Base-by-base conservation (phyloP, 2,797 vertebrate genomes). In the Sebastes paucispinis region DNA sequence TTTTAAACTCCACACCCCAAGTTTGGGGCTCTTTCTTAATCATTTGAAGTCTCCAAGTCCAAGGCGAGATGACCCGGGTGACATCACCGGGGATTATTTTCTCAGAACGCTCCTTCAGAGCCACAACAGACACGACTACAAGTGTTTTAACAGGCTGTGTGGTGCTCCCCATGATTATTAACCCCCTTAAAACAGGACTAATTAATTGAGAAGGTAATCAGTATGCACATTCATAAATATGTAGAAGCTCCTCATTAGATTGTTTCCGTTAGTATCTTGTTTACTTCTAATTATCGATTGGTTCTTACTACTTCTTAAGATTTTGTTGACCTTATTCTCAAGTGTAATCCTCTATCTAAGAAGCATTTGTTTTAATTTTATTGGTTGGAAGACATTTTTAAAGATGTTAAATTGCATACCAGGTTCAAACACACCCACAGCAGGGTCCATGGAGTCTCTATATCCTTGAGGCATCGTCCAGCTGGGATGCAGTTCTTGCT, bases 401-500 rank as follows among this genome's bases (percentile, higher is more conserved):
- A 62, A 76, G 4, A 60, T 63, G 20, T 8, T 85, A 64, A 1
- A 8, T 14, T 29, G 16, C 71, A 84, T 92, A 96, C 97, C 96
- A 72, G 92, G 74, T 64, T 94, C 96, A 77, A 95, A 90, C 43
- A 47, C 43, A 90, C 50, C 87, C 78, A 89, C 83, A 86, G 92
- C 83, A 27, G 94, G 92, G 77, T 96, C 95, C 81, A 93, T 63
- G 64, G 94, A 85, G 70, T 96, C 95, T 87, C 96, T 93, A 34
- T 95, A 95, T 66, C 92, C 95, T 0, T 95, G 90, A 12, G 93
- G 89, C 25, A 93, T 69, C 25, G 84, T 81, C 96, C 95, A 97
- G 88, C 94, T 71, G 55, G 94, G 79, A 65, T 90, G 89, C 27
- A 92, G 75, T 2, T 96, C 94, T 20, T 96, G 93, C 91, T 96